Percentiles rank a stretch among this genome's conserved stretches.
These are phyloP conservation scores for Limenitis arthemis DNA, from an alignment of 2,888 invertebrate species.

Conservation along the genomic window DNA sequence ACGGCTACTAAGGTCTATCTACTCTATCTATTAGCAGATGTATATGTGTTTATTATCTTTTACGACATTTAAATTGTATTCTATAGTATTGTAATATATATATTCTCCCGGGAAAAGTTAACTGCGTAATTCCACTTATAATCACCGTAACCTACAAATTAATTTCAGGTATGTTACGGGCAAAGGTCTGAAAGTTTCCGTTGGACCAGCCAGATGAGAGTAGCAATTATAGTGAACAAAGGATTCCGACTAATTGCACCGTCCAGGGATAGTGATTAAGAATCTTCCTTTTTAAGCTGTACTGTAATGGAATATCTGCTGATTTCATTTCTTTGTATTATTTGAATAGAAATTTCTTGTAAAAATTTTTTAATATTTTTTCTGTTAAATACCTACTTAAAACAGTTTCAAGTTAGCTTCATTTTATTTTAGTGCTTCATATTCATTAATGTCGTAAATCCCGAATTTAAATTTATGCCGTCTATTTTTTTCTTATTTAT, in stretches of 20 bases:
- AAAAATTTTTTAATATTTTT: background rate
- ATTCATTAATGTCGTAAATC: too few relatives aligned
- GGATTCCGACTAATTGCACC: conserved; percentile 15
- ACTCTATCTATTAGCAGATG: too few relatives aligned
- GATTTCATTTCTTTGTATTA: conserved; percentile 6
- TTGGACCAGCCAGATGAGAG: conserved; percentile 13
- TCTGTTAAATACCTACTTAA: background rate
- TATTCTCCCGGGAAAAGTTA: too few relatives aligned
- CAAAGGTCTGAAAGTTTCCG: conserved; percentile 16
- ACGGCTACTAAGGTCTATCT: too few relatives aligned
- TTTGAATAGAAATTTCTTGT: background rate
- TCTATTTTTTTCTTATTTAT: too few relatives aligned
- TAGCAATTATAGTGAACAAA: conserved; percentile 19
- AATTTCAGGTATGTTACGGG: conserved; percentile 8
- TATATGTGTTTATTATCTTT: too few relatives aligned
- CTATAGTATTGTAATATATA: too few relatives aligned
- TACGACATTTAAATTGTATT: background rate
- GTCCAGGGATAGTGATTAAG: conserved; percentile 13
- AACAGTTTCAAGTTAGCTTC: too few relatives aligned
- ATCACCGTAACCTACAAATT: conserved; percentile 5
- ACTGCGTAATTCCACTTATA: background rate
- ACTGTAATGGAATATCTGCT: conserved; percentile 5
- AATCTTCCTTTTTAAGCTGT: conserved; percentile 12
- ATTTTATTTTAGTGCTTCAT: too few relatives aligned
- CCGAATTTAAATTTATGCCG: too few relatives aligned